phyloP scores from a whole-genome alignment of 35 echinoderm and acorn worm genomes.

The Hemicentrotus pulcherrimus region DNA sequence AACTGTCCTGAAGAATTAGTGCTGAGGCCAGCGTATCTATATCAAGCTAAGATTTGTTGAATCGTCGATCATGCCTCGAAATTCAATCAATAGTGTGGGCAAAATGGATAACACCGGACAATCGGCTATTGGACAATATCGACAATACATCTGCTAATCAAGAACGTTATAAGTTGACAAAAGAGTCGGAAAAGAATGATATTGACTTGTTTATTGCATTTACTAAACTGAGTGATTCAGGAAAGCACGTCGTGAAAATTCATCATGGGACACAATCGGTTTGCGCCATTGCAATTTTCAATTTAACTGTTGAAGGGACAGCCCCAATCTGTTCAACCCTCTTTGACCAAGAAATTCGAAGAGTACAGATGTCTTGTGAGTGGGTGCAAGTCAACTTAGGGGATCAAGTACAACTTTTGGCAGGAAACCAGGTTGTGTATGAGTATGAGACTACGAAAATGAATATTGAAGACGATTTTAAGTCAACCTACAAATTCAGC shows the following conservation, averaged over 20 bases:
- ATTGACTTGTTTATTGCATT: background rate
- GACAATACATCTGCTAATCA: background rate
- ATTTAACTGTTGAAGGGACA: background rate
- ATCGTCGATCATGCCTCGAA: background rate
- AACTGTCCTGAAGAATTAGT: background rate
- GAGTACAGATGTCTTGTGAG: background rate
- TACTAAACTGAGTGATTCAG: background rate
- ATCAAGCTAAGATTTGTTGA: background rate
- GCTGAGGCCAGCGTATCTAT: background rate
- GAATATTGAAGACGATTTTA: background rate
- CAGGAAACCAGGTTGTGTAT: background rate
- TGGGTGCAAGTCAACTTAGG: background rate
- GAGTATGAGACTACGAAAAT: background rate
- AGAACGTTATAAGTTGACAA: background rate
- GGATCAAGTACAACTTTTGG: background rate
- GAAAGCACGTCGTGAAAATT: background rate
- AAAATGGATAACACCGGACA: background rate
- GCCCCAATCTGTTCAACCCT: background rate
- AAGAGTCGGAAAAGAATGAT: background rate
- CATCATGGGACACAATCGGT: background rate
- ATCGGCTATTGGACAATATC: background rate
- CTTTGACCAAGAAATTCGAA: background rate
- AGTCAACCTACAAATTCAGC: background rate
- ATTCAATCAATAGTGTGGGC: background rate
- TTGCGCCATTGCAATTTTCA: background rate